Conservation (phyloP, 2,888 invertebrate species). For the Sussaba pulchella region DNA sequence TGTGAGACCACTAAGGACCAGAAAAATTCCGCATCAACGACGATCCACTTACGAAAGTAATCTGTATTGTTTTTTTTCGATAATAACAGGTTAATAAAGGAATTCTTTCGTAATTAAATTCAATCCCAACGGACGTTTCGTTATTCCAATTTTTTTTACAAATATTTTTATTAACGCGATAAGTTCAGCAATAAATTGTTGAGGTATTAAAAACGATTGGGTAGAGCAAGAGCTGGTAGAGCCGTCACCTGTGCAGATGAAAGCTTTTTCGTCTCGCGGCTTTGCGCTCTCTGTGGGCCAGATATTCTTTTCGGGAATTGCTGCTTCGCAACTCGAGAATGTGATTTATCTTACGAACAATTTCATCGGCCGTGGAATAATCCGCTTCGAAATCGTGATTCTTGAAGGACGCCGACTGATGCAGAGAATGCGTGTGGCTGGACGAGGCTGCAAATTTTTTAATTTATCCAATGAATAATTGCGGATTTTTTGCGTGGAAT, state of each 20-base stretch:
- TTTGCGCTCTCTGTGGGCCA: conserved; percentile 91
- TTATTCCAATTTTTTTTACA: background rate
- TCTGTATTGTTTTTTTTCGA: too few relatives aligned
- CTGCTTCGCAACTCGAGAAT: conserved; percentile 94
- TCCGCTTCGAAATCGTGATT: conserved; percentile 96
- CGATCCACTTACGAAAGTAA: too few relatives aligned
- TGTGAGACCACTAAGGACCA: too few relatives aligned
- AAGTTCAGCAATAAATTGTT: background rate
- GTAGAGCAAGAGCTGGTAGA: conserved; percentile 65
- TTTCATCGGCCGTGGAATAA: conserved; percentile 90
- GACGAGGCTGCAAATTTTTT: conserved; percentile 73
- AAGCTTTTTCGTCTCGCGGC: conserved; percentile 88
- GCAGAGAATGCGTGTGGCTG: conserved; percentile 78
- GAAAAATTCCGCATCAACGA: too few relatives aligned
- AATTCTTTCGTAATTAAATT: background rate
- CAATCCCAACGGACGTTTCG: background rate
- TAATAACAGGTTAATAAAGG: background rate
- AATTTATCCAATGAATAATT: conserved; percentile 22
- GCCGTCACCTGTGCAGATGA: conserved; percentile 84
- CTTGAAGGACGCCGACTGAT: conserved; percentile 89
- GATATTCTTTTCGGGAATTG: conserved; percentile 92
- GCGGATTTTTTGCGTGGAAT: background rate
- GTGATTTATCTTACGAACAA: conserved; percentile 94
- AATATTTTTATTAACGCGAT: background rate
- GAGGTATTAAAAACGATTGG: conserved; percentile 53